phyloP scores from a whole-genome alignment of 1,140 invertebrate genomes.

The Hydropsyche tenuis region DNA sequence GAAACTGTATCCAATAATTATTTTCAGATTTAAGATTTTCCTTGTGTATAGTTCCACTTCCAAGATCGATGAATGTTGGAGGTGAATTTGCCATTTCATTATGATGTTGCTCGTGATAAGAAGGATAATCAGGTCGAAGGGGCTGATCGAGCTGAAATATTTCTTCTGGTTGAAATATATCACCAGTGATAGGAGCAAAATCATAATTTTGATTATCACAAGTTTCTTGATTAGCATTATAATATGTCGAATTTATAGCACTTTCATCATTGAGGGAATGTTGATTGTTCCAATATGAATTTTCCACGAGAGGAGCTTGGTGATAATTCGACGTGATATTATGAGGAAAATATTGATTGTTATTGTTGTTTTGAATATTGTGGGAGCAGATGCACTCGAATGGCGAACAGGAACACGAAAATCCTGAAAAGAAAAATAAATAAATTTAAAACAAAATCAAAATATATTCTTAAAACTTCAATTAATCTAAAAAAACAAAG shows the following conservation, averaged over 20 bases:
- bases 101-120: slow-evolving; percentile 56
- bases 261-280: slow-evolving; percentile 34
- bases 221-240: slow-evolving; percentile 34
- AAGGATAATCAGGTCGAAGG: slow-evolving; percentile 66
- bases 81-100: slow-evolving; percentile 67
- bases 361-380: slow-evolving; percentile 51
- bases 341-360: slow-evolving; percentile 45
- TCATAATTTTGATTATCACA: slow-evolving; percentile 55
- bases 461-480: neutral
- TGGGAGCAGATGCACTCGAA: slow-evolving; percentile 68
- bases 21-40: slow-evolving; percentile 63
- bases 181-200: slow-evolving; percentile 65
- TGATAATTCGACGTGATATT: slow-evolving; percentile 40
- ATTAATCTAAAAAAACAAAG: too few relatives aligned
- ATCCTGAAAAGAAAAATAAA: slow-evolving; percentile 60
- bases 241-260: slow-evolving; percentile 27
- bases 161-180: slow-evolving; percentile 79
- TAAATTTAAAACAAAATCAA: slow-evolving; percentile 2
- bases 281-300: slow-evolving; percentile 41
- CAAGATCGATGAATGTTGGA: slow-evolving; percentile 73
- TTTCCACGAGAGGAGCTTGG: slow-evolving; percentile 43
- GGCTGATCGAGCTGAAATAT: slow-evolving; percentile 80
- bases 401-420: slow-evolving; percentile 69
- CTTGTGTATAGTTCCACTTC: slow-evolving; percentile 69
- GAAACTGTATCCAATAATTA: slow-evolving; percentile 61